phyloP scores from a whole-genome alignment of 2,797 vertebrate genomes.

The Heteromormyrus szaboi region DNA sequence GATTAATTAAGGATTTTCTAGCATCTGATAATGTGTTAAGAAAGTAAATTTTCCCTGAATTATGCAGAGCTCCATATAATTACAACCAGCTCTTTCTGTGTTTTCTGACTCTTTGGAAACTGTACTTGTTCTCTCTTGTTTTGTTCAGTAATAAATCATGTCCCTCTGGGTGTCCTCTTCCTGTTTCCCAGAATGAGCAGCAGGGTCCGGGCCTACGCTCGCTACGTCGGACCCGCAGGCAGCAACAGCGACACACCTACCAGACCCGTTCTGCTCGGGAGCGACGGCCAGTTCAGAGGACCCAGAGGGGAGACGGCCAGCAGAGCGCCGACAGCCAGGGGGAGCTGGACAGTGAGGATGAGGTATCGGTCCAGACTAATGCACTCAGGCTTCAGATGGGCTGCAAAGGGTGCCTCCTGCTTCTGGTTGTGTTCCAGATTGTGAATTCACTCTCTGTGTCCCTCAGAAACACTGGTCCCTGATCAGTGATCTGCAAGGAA shows the following conservation, averaged over 20 bases:
- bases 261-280: slow-evolving; percentile 88
- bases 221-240: slow-evolving; percentile 71
- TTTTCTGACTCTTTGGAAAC: neutral
- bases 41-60: neutral
- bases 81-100: neutral
- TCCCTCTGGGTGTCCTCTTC: neutral
- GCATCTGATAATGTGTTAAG: neutral
- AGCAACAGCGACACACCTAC: slow-evolving; percentile 74
- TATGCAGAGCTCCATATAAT: neutral
- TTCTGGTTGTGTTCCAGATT: slow-evolving; percentile 8
- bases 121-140: neutral
- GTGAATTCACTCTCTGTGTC: neutral
- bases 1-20: neutral
- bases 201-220: slow-evolving; percentile 63
- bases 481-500: slow-evolving; percentile 5
- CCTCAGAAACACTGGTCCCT: slow-evolving; percentile 3
- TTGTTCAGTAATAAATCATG: neutral
- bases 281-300: slow-evolving; percentile 56
- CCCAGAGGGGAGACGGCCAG: slow-evolving; percentile 35
- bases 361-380: slow-evolving; percentile 54
- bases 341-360: slow-evolving; percentile 76
- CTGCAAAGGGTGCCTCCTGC: neutral
- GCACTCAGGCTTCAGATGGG: neutral
- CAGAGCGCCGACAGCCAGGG: slow-evolving; percentile 54
- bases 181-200: slow-evolving; percentile 58